phyloP scores from a whole-genome alignment of 2,797 vertebrate genomes.

The Cyclopterus lumpus region DNA sequence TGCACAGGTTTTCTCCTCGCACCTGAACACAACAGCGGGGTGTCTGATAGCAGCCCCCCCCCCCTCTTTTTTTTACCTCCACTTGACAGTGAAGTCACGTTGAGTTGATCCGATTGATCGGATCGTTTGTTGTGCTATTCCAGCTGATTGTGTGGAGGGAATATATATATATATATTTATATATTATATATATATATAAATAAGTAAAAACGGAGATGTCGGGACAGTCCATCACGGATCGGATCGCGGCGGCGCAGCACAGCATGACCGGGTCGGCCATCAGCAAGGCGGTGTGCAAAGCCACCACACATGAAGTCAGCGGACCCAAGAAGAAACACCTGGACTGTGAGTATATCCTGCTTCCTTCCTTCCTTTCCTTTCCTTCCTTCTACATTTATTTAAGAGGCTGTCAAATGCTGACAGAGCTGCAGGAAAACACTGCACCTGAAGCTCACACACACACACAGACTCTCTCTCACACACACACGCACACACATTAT shows the following conservation, averaged over 20 bases:
- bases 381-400: background rate
- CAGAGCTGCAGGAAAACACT: background rate
- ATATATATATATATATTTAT: too few species aligned
- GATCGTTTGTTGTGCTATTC: constrained; percentile 57
- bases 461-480: constrained; percentile 30
- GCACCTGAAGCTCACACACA: background rate
- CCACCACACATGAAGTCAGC: constrained; percentile 91
- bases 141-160: constrained; percentile 20
- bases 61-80: constrained; percentile 10
- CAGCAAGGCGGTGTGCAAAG: constrained; percentile 91
- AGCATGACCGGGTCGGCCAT: constrained; percentile 93
- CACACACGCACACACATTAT: too few species aligned
- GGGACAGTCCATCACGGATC: constrained; percentile 93
- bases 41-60: constrained; percentile 11
- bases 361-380: too few species aligned
- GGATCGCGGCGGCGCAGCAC: constrained; percentile 95
- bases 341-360: constrained; percentile 87
- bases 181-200: too few species aligned
- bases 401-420: constrained; percentile 1
- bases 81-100: constrained; percentile 61
- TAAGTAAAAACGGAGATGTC: constrained; percentile 79
- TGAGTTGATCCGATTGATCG: constrained; percentile 62
- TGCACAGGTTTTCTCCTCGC: constrained; percentile 20
- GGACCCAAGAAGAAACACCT: constrained; percentile 94
- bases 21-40: constrained; percentile 3